Evolutionary conservation across 2,113 vertebrate species (phyloP).

Genomic region (Aplodontia rufa): DNA sequence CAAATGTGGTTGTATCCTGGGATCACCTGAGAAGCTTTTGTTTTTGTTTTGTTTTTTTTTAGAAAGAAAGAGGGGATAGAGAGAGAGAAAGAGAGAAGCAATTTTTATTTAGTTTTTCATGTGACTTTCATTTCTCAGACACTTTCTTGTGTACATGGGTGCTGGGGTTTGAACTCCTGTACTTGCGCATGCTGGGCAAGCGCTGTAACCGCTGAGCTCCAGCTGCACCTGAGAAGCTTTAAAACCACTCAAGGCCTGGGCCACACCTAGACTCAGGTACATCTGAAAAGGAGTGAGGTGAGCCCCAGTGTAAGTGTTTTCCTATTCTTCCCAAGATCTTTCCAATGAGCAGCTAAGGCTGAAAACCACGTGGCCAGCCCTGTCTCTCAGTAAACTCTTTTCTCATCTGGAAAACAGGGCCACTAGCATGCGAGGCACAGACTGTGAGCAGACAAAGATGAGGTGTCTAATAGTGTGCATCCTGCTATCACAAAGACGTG

Average conservation of each 20-base stretch:
- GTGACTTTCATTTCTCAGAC: too few relatives aligned
- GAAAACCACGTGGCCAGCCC: background rate
- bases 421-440: background rate
- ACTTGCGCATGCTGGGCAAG: too few relatives aligned
- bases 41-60: too few relatives aligned
- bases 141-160: too few relatives aligned
- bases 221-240: background rate
- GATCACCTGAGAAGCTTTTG: background rate
- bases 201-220: too few relatives aligned
- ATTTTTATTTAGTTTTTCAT: too few relatives aligned
- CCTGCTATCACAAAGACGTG: too few relatives aligned
- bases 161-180: too few relatives aligned
- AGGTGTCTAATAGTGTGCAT: background rate
- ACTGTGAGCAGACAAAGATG: background rate
- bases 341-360: background rate
- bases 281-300: fast-evolving
- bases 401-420: background rate
- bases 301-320: background rate
- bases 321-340: background rate
- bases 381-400: background rate
- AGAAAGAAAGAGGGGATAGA: too few relatives aligned
- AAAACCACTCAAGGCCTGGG: fast-evolving
- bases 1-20: background rate
- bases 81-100: too few relatives aligned
- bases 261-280: background rate